Evolutionary conservation across 1,140 invertebrate genomes (phyloP), one percentile per base, ranked within the genome.

Genomic region (Lasioglossum baleicum): DNA sequence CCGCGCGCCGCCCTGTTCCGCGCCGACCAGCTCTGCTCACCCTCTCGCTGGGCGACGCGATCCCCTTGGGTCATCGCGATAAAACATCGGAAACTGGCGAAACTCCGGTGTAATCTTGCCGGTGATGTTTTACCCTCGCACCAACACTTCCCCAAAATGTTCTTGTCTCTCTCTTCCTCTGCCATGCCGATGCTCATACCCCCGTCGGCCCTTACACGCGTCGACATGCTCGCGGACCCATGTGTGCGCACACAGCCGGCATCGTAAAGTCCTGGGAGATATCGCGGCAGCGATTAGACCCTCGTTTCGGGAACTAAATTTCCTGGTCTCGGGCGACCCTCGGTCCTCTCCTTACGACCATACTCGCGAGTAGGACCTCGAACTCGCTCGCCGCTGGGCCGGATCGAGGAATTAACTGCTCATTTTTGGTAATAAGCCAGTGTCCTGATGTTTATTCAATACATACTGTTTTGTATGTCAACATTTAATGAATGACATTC

Each of bases 21-120:
- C 44, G 8, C 40, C 51, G 53, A 26, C 70, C 61, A 60, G 51
- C 51, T 48, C 56, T 56, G 65, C 51, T 69, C 35, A 58, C 64
- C 63, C 40, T 56, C 53, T 61, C 69, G 40, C 48, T 63, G 26
- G 58, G 58, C 63, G 26, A 66, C 20, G 69, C 67, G 42, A 42
- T 13, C 65, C 66, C 40, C 56, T 58, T 51, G 80, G 85, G 80
- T 80, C 82, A 89, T 89, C 87, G 82, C 83, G 88, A 89, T 89
- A 89, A 89, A 89, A 88, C 88, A 88, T 89, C 80, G 87, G 87
- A 83, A 89, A 88, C 87, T 87, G 87, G 88, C 81, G 88, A 88
- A 89, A 89, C 88, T 89, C 87, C 65, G 87, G 70, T 89, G 87
- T 87, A 89, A 89, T 89, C 88, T 89, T 89, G 86, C 84, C 69